Conservation (phyloP, 2,113 vertebrate genomes). For the Chionomys nivalis region DNA sequence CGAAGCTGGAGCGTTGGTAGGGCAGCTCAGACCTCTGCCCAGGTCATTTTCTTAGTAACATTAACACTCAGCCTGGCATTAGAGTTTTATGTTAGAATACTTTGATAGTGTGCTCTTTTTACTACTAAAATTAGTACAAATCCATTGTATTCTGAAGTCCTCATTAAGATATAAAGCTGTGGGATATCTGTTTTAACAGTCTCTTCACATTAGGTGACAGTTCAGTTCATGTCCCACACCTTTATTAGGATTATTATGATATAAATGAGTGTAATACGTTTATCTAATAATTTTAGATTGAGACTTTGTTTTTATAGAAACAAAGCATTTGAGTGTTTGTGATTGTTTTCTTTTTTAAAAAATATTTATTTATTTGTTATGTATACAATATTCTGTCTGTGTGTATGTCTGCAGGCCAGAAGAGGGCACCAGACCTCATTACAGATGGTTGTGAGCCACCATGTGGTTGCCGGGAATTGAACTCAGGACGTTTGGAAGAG, state of each 20-base stretch:
- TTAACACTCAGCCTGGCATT: not conserved
- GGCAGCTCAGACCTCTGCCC: not conserved
- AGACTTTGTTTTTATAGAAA: constrained; percentile 82
- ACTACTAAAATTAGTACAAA: constrained; percentile 25
- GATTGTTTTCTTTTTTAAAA: not conserved
- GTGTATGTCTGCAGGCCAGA: too few relatives aligned
- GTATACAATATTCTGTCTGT: too few relatives aligned
- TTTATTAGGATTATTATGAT: constrained; percentile 52
- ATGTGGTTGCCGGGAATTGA: too few relatives aligned
- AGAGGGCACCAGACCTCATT: too few relatives aligned
- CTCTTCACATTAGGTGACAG: constrained; percentile 49
- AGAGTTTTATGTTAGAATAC: not conserved
- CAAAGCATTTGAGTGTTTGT: constrained; percentile 68
- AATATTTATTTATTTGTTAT: too few relatives aligned
- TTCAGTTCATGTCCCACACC: constrained; percentile 61
- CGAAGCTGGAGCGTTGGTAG: not conserved
- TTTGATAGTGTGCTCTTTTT: constrained; percentile 11
- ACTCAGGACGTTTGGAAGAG: too few relatives aligned
- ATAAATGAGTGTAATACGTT: constrained; percentile 80
- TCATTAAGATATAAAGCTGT: constrained; percentile 60
- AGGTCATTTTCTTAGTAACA: not conserved
- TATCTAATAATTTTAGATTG: constrained; percentile 77
- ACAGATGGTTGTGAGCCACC: too few relatives aligned
- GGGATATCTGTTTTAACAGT: constrained; percentile 60
- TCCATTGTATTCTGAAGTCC: constrained; percentile 58